phyloP scores from a whole-genome alignment of 2,113 vertebrate genomes.

The Origma solitaria region DNA sequence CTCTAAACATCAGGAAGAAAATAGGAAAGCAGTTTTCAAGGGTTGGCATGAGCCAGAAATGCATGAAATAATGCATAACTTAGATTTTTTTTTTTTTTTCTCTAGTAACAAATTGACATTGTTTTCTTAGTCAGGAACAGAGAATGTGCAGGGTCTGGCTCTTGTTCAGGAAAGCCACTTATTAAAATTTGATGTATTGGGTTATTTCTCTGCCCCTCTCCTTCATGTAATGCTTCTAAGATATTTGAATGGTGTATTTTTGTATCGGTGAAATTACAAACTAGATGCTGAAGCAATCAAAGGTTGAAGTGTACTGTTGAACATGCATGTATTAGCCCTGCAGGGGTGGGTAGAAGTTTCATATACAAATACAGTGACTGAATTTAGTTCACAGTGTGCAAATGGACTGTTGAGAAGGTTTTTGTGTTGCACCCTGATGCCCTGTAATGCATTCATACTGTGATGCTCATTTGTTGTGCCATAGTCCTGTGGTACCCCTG shows the following conservation, averaged over 20 bases:
- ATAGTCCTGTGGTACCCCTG: background rate
- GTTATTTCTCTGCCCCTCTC: background rate
- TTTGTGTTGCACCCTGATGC: background rate
- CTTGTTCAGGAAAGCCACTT: background rate
- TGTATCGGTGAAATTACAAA: background rate
- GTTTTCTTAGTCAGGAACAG: background rate
- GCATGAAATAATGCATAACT: background rate
- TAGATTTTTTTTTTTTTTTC: background rate
- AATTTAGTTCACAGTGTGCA: conserved; percentile 21
- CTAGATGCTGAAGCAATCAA: background rate
- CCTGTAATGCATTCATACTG: background rate
- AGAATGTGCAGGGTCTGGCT: background rate
- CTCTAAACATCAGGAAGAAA: background rate
- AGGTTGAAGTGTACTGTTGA: background rate
- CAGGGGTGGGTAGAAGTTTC: background rate
- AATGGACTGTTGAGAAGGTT: conserved; percentile 13
- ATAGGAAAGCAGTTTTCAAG: background rate
- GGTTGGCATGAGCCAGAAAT: background rate
- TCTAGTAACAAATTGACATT: background rate
- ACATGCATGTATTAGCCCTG: background rate
- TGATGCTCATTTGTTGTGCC: background rate
- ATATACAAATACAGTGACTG: background rate
- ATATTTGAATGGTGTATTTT: background rate
- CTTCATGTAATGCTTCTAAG: background rate
- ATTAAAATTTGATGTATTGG: background rate